Base-by-base conservation (phyloP, 2,797 vertebrate species). In the Prionace glauca region DNA sequence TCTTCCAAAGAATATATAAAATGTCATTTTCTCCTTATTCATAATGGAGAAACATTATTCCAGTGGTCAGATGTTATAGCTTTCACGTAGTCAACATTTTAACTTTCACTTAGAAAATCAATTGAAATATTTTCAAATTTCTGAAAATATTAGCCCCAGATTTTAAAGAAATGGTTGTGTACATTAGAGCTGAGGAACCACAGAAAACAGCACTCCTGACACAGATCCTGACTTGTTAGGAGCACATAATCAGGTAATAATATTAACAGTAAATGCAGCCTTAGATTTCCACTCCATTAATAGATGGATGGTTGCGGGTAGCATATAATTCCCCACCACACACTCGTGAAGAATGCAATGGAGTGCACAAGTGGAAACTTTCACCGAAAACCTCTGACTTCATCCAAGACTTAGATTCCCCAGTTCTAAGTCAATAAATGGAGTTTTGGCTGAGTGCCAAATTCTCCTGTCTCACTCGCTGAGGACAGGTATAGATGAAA, bases 1-100 rank as follows among this genome's bases (percentile, higher is more conserved):
- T 69, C 90, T 69, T 92, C 90, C 24, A 92, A 92, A 92, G 90
- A 92, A 36, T 11, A 8, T 92, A 24, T 69, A 36, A 91, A 69
- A 41, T 92, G 62, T 41, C n/a, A 22, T 62, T 62, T 90, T 62
- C 4, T 56, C 60, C 62, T 65, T 65, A n/a, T 62, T 41, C 65
- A 12, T 41, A 36, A 29, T 62, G 18, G 16, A 50, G 16, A 18
- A 41, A 41, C 8, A 69, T 69, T 91, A 91, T 8, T 62, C 5
- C 62, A 69, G 65, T 22, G 2, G 12, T 92, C 65, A 41, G 2
- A 92, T 41, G 67, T 92, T 41, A 92, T 24, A 67, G n/a, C 9
- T 92, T 92, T 69, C 22, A n/a, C 69, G n/a, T 7, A 41, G 65
- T 22, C 60, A 91, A 22, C 32, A 90, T 90, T 16, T 60, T 60